phyloP scores from a whole-genome alignment of 2,113 vertebrate species.

The Natator depressus region DNA sequence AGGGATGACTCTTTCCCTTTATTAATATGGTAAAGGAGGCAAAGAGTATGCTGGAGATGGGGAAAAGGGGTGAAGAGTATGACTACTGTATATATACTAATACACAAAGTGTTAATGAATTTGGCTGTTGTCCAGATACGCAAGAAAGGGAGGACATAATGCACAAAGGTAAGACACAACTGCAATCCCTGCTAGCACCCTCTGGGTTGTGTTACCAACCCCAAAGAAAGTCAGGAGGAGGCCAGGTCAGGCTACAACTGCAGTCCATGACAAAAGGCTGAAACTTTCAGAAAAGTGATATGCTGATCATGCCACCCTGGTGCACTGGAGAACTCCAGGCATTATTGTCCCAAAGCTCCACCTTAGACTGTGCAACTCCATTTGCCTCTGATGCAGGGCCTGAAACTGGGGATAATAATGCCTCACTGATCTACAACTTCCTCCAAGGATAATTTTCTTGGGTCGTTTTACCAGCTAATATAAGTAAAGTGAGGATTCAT shows the following conservation, averaged over 20 bases:
- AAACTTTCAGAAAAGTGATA: neutral
- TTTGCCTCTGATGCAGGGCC: neutral
- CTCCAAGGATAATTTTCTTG: neutral
- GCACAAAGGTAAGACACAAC: conserved; percentile 42
- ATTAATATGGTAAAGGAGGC: neutral
- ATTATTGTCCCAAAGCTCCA: neutral
- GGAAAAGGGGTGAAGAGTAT: no score
- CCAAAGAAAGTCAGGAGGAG: neutral
- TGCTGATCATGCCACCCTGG: neutral
- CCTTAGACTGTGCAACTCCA: neutral
- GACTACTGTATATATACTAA: no score
- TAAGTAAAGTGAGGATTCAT: neutral
- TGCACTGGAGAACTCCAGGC: neutral
- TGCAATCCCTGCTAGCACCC: conserved; percentile 16
- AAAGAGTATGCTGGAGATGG: no score
- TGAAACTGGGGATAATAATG: neutral
- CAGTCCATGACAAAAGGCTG: neutral
- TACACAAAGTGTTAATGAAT: no score
- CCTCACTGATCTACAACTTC: neutral
- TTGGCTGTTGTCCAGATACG: neutral
- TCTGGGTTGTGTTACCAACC: conserved; percentile 18
- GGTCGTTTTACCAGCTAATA: neutral
- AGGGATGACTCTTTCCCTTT: no score
- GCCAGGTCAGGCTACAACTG: neutral
- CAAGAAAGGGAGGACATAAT: neutral